These are phyloP conservation scores for Steinernema carpocapsae DNA, from an alignment of 2,888 invertebrate species.

Conservation along the genomic window DNA sequence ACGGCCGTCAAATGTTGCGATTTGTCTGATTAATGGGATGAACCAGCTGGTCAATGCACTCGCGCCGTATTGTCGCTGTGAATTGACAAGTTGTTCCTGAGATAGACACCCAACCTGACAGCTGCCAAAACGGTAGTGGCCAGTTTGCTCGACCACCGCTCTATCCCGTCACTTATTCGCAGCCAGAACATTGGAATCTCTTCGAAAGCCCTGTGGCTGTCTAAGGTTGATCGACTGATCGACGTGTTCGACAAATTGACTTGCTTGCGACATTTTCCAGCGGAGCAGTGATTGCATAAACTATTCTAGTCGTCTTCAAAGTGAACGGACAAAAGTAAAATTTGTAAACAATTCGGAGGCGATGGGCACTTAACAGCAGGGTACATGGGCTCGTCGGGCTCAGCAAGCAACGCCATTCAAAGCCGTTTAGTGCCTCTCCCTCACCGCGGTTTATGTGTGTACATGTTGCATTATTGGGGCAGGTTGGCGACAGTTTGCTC, in stretches of 20 bases:
- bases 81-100: slow-evolving; percentile 33
- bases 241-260: slow-evolving; percentile 32
- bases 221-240: slow-evolving; percentile 6
- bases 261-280: slow-evolving; percentile 7
- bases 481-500: slow-evolving; percentile 31
- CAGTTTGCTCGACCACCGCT: not conserved
- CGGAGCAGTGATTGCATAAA: not conserved
- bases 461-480: slow-evolving; percentile 34
- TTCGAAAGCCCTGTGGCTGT: not conserved
- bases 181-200: not conserved
- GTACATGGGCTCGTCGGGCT: not conserved
- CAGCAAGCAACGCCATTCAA: not conserved
- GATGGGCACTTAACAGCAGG: not conserved
- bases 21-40: not conserved
- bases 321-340: not conserved
- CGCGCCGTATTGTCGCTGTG: not conserved
- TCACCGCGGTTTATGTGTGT: not conserved
- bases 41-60: slow-evolving; percentile 2
- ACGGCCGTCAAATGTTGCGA: not conserved
- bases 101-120: slow-evolving; percentile 23
- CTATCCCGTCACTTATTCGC: slow-evolving; percentile 11
- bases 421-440: not conserved
- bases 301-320: slow-evolving; percentile 5
- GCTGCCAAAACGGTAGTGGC: slow-evolving; percentile 35
- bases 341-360: slow-evolving; percentile 4